A percentile compares a stretch with the other conserved stretches of the same genome.
phyloP scores from a whole-genome alignment of 2,113 vertebrate species.

The Aphyosemion australe region DNA sequence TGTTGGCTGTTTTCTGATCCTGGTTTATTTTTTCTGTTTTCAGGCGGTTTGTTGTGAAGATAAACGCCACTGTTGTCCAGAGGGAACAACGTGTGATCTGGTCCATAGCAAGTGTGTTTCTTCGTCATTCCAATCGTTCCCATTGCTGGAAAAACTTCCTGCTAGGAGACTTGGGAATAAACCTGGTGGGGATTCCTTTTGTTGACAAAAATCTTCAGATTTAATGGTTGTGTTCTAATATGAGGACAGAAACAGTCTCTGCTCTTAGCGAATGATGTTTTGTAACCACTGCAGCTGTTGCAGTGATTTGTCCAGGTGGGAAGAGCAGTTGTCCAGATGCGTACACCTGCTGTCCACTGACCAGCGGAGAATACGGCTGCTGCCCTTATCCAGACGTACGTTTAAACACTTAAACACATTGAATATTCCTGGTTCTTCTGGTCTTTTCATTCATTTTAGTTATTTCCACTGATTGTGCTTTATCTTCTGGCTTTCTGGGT shows the following conservation, averaged over 20 bases:
- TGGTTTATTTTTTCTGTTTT: background rate
- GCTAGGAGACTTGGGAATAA: conserved; percentile 39
- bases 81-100: conserved; percentile 71
- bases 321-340: conserved; percentile 54
- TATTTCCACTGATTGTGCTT: too few relatives aligned
- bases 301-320: conserved; percentile 53
- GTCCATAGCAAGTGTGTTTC: conserved; percentile 63
- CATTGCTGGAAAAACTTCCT: conserved; percentile 71
- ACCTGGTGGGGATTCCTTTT: background rate
- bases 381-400: conserved; percentile 69
- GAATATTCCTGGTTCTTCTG: too few relatives aligned
- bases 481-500: too few relatives aligned
- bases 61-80: conserved; percentile 79
- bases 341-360: conserved; percentile 62
- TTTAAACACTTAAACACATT: background rate
- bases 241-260: background rate
- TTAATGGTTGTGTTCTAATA: background rate
- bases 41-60: conserved; percentile 84
- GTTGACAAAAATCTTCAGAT: background rate
- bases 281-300: background rate
- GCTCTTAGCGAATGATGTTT: too few relatives aligned
- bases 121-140: conserved; percentile 14
- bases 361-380: conserved; percentile 70
- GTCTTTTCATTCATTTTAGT: too few relatives aligned
- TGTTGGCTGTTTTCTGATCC: background rate